Evolutionary conservation across 2,888 invertebrate species (phyloP).

Genomic region (Morpho deidamia): DNA sequence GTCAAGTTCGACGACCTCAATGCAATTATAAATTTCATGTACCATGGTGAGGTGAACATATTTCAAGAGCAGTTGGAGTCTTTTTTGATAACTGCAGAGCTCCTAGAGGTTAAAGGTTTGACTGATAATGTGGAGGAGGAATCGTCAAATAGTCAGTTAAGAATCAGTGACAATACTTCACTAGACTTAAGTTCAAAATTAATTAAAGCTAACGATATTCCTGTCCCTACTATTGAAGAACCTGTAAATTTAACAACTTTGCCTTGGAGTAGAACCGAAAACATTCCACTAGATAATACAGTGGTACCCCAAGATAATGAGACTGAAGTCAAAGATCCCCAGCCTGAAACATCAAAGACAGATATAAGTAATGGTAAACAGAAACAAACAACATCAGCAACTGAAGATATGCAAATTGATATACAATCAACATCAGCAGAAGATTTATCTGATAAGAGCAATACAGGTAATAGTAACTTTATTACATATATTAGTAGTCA

Average conservation of each 20-base stretch:
- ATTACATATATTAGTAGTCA: too few relatives aligned
- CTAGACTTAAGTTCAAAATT: constrained; percentile 67
- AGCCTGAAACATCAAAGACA: constrained; percentile 40
- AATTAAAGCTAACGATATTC: constrained; percentile 45
- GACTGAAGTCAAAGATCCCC: constrained; percentile 40
- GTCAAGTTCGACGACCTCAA: constrained; percentile 87
- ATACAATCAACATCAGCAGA: constrained; percentile 57
- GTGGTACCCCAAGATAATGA: constrained; percentile 41
- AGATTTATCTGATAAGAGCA: constrained; percentile 66
- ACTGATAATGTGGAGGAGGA: constrained; percentile 79
- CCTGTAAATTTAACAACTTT: constrained; percentile 68
- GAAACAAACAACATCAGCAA: constrained; percentile 33
- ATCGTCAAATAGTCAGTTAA: constrained; percentile 49
- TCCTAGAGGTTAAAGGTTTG: constrained; percentile 86
- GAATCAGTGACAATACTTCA: constrained; percentile 53
- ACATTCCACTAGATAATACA: constrained; percentile 49
- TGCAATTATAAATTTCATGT: constrained; percentile 89
- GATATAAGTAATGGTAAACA: constrained; percentile 40
- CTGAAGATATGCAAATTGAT: constrained; percentile 70
- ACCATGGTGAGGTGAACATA: constrained; percentile 89
- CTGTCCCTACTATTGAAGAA: constrained; percentile 54
- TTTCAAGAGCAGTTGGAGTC: constrained; percentile 88
- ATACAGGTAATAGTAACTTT: constrained; percentile 37
- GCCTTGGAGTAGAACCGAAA: constrained; percentile 52
- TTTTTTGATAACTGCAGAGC: constrained; percentile 87